These are phyloP conservation scores for Pseudomyrmex sp. DNA, from an alignment of 1,140 invertebrate species.

Conservation along the genomic window DNA sequence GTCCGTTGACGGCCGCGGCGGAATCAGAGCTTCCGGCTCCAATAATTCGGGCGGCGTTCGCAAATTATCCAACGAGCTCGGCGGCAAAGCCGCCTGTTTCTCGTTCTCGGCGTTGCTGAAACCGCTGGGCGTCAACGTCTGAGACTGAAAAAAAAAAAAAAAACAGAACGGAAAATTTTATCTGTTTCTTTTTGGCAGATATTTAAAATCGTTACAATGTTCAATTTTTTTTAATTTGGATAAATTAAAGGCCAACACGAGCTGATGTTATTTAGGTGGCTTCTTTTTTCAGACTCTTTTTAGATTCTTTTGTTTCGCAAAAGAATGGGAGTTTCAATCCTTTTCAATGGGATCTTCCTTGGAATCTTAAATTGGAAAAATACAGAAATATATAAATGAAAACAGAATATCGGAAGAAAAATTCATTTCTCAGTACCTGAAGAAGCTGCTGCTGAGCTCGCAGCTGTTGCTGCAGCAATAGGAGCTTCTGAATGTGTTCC, in stretches of 20 bases:
- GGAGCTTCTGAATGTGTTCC: slow-evolving; percentile 81
- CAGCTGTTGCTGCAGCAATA: slow-evolving; percentile 81
- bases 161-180: background rate
- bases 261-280: too few species aligned
- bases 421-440: slow-evolving; percentile 70
- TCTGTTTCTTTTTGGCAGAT: too few species aligned
- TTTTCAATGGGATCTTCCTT: too few species aligned
- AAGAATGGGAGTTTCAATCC: too few species aligned
- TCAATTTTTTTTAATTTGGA: too few species aligned
- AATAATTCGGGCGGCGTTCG: slow-evolving; percentile 68
- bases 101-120: slow-evolving; percentile 73
- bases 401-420: too few species aligned
- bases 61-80: slow-evolving; percentile 69
- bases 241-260: too few species aligned
- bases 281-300: too few species aligned
- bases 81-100: slow-evolving; percentile 73
- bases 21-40: slow-evolving; percentile 74
- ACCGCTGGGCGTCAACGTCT: slow-evolving; percentile 76
- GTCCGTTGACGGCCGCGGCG: slow-evolving; percentile 75
- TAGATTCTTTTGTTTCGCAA: too few species aligned
- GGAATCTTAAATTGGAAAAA: background rate
- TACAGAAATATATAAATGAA: too few species aligned
- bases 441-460: slow-evolving; percentile 81
- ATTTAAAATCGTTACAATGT: too few species aligned
- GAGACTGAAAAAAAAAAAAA: slow-evolving; percentile 68